These are phyloP conservation scores for Apostichopus californicus DNA, from an alignment of 35 echinoderm and acorn worm species.

Conservation along the genomic window DNA sequence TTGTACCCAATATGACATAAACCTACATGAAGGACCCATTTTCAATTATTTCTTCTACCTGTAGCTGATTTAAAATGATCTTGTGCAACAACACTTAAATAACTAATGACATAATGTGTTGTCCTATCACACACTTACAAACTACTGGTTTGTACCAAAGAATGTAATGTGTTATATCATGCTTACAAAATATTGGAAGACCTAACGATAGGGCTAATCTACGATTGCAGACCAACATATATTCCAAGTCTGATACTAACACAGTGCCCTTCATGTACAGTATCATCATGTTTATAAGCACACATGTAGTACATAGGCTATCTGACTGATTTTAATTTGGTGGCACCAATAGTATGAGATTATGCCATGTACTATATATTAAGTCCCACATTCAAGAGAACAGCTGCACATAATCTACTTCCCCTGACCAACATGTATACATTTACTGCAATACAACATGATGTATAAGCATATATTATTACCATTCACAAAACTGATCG, in stretches of 20 bases:
- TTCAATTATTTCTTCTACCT: not conserved
- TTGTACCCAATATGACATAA: not conserved
- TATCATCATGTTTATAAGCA: no score
- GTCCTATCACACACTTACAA: not conserved
- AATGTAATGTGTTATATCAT: no score
- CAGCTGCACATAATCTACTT: no score
- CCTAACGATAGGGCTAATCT: no score
- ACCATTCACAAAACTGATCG: not conserved
- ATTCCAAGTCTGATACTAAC: not conserved
- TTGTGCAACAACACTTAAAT: no score
- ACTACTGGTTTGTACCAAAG: not conserved
- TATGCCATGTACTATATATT: not conserved
- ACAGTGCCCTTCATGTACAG: no score
- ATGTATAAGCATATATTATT: no score
- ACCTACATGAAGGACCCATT: conserved; percentile 8
- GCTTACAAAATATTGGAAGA: no score
- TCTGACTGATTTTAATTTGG: not conserved
- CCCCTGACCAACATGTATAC: no score
- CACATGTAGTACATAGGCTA: not conserved
- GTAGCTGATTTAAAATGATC: not conserved
- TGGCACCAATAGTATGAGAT: conserved; percentile 8
- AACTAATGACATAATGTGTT: not conserved
- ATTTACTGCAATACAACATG: no score
- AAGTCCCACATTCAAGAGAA: no score
- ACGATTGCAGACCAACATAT: not conserved